These are phyloP conservation scores for Buphagus erythrorhynchus DNA, from an alignment of 2,797 vertebrate species.

Conservation along the genomic window DNA sequence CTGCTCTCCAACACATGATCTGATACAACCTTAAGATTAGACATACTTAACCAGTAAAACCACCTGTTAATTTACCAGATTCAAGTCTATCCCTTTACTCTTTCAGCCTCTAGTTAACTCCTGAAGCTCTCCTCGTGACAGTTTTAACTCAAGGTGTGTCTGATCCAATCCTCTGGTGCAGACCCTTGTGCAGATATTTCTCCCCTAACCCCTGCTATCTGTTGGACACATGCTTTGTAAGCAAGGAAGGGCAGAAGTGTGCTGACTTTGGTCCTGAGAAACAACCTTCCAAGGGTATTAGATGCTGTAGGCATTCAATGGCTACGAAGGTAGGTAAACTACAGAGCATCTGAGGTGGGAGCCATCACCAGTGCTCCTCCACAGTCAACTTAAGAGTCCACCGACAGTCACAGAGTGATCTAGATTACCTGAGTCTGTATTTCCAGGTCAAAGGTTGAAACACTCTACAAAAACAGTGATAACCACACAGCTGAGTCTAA, in stretches of 20 bases:
- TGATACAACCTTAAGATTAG: neutral
- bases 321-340: neutral
- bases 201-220: neutral
- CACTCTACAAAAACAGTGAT: neutral
- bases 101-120: neutral
- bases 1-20: neutral
- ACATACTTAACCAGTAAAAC: neutral
- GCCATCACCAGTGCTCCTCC: neutral
- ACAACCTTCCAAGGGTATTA: neutral
- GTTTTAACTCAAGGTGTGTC: neutral
- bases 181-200: neutral
- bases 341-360: neutral
- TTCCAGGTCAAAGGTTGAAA: neutral
- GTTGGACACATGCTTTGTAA: neutral
- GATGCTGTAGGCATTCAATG: neutral
- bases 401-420: rapidly evolving
- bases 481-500: neutral
- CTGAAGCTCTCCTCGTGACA: neutral
- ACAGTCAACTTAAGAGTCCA: neutral
- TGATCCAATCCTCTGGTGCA: neutral
- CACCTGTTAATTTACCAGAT: neutral
- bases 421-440: neutral
- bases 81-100: neutral
- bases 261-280: neutral
- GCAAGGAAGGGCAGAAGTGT: neutral